A percentile compares a stretch with the other conserved stretches of the same genome.
These are phyloP conservation scores for Halesus radiatus DNA, from an alignment of 1,140 invertebrate species.

Conservation along the genomic window DNA sequence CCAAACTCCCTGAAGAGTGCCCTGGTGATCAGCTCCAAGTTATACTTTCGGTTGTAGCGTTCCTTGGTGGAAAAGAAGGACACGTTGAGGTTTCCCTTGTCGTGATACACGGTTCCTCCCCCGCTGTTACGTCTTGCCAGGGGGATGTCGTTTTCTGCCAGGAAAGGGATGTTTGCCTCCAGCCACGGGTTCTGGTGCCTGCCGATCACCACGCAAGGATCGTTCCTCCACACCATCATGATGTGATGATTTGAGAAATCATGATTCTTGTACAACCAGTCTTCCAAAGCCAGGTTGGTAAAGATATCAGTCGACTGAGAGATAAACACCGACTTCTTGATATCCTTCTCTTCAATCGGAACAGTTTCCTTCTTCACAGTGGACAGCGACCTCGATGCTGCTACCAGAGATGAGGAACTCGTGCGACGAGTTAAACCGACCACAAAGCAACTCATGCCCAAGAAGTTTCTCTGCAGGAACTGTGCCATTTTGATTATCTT, in stretches of 20 bases:
- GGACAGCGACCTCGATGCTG: neutral
- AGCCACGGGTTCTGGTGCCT: slow-evolving; percentile 97
- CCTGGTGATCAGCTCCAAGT: slow-evolving; percentile 87
- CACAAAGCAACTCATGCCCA: slow-evolving; percentile 62
- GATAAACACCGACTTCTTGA: slow-evolving; percentile 90
- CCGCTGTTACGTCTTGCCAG: slow-evolving; percentile 93
- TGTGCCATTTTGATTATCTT: slow-evolving; percentile 62
- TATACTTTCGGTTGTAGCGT: slow-evolving; percentile 85
- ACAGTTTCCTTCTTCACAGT: slow-evolving; percentile 16
- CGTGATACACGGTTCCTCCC: slow-evolving; percentile 98
- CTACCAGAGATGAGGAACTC: slow-evolving; percentile 55
- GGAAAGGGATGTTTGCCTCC: slow-evolving; percentile 83
- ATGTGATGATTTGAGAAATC: slow-evolving; percentile 87
- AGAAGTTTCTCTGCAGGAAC: slow-evolving; percentile 64
- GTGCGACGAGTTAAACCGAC: slow-evolving; percentile 63
- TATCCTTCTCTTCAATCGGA: slow-evolving; percentile 64
- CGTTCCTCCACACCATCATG: slow-evolving; percentile 91
- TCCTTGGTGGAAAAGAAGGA: slow-evolving; percentile 88
- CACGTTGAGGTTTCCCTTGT: slow-evolving; percentile 92
- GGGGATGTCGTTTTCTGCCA: slow-evolving; percentile 75
- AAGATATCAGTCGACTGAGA: slow-evolving; percentile 92
- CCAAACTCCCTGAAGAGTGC: slow-evolving; percentile 85
- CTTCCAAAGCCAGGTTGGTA: slow-evolving; percentile 93
- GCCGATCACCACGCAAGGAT: slow-evolving; percentile 95
- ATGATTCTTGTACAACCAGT: slow-evolving; percentile 92